Conservation (phyloP, 2,797 vertebrate species). For the Kryptopterus vitreolus region DNA sequence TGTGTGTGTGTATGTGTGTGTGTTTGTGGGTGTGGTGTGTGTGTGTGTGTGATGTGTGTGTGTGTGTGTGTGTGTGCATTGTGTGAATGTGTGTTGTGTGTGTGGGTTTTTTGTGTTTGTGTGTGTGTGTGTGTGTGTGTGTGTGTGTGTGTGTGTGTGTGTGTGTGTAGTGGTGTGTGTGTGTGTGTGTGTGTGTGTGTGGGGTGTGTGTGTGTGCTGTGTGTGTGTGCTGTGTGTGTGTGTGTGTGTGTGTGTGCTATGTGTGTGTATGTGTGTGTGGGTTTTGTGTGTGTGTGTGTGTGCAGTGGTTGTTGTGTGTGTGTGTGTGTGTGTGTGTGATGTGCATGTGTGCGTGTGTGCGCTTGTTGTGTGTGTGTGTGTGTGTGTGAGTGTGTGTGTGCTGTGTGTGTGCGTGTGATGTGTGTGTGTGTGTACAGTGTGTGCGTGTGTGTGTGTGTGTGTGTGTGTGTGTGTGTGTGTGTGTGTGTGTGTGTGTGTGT, state of each 20-base stretch:
- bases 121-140: background rate
- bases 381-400: background rate
- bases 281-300: constrained; percentile 4
- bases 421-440: background rate
- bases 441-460: background rate
- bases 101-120: no score
- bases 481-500: background rate
- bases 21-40: no score
- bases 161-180: no score
- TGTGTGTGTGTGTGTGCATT: background rate
- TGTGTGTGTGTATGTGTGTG: no score
- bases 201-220: no score
- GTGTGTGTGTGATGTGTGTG: background rate
- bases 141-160: background rate
- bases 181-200: background rate
- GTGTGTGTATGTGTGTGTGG: background rate
- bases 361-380: background rate
- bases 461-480: constrained; percentile 6
- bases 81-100: no score
- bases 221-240: background rate
- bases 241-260: background rate
- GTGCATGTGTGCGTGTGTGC: background rate
- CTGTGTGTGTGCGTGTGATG: background rate
- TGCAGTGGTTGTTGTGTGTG: constrained; percentile 2
- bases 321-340: background rate